Evolutionary conservation across 2,113 vertebrate genomes (phyloP), one percentile per base, ranked within the genome.

Genomic region (Calidris pygmaea): DNA sequence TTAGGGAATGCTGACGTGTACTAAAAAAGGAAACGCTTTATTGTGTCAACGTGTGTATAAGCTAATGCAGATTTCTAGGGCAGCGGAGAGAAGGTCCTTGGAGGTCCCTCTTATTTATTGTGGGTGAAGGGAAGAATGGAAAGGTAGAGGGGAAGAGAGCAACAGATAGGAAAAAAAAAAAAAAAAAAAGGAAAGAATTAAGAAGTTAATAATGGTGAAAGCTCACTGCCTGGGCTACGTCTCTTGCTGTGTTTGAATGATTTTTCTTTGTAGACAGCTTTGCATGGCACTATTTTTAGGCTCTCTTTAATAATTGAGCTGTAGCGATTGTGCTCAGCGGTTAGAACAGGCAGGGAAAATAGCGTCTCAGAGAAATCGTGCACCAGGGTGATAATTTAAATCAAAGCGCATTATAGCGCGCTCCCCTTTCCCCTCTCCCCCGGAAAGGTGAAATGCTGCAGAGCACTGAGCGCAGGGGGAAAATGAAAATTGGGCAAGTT

Each of bases 241-340:
- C 95, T 98, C 93, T 95, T 86, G 97, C 96, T 97, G 97, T 21
- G 94, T 97, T 95, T 90, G 96, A 98, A 96, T 97, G 97, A 98
- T 97, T 97, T 97, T 96, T 96, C 96, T 97, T 98, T 97, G 95
- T 95, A 92, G 94, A 96, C 96, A 96, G 92, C 90, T 96, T 95
- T 95, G 92, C 96, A 88, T 89, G 48, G 34, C 37, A 93, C 94
- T 98, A 97, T 98, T 98, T 98, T 98, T 98, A 98, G 98, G 88
- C 90, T 97, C 95, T 97, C 96, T 98, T 98, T 97, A 98, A 98
- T 98, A 98, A 98, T 97, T 98, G 98, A 98, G 96, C 93, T 98
- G 96, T 96, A 97, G 96, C 82, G n/a, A 98, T 98, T 98, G 98
- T 94, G 93, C 96, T 97, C 94, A 95, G 96, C 94, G 85, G 97